phyloP scores from a whole-genome alignment of 1,140 invertebrate species.

The Zaprionus ornatus region DNA sequence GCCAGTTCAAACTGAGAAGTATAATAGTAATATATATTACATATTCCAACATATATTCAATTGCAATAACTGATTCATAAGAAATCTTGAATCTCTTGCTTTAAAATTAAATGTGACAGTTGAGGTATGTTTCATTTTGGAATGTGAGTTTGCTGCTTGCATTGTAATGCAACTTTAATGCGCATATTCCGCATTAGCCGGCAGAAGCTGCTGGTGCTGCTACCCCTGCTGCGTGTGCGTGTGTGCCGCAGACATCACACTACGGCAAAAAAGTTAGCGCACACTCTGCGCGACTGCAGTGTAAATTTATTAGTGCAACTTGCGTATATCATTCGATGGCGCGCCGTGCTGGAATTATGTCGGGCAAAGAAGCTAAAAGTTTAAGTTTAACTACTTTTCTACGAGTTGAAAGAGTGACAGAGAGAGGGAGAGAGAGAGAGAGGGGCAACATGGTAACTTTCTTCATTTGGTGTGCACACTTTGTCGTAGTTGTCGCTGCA shows the following conservation, averaged over 20 bases:
- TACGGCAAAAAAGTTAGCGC: conserved; percentile 39
- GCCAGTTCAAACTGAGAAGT: no score
- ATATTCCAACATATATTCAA: no score
- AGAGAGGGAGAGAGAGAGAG: conserved; percentile 3
- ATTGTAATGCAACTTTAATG: conserved; percentile 34
- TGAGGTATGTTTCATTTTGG: not conserved
- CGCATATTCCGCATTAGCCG: conserved; percentile 40
- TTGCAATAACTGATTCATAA: no score
- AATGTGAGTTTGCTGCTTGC: not conserved
- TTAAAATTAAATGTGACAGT: not conserved
- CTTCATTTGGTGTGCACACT: conserved; percentile 72
- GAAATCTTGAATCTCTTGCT: not conserved
- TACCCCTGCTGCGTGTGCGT: not conserved
- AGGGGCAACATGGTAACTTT: conserved; percentile 46
- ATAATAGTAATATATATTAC: no score
- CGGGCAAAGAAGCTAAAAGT: conserved; percentile 62
- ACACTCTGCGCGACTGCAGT: conserved; percentile 49
- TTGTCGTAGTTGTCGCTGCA: conserved; percentile 67
- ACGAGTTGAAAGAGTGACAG: conserved; percentile 46
- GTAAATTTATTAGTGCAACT: conserved; percentile 68
- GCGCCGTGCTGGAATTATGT: conserved; percentile 60
- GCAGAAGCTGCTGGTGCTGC: not conserved
- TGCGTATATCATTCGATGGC: conserved; percentile 65
- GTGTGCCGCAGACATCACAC: conserved; percentile 1
- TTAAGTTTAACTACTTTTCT: conserved; percentile 78